Evolutionary conservation across 2,888 invertebrate genomes (phyloP), one percentile per base, ranked within the genome.

Genomic region (Volucella inflata): DNA sequence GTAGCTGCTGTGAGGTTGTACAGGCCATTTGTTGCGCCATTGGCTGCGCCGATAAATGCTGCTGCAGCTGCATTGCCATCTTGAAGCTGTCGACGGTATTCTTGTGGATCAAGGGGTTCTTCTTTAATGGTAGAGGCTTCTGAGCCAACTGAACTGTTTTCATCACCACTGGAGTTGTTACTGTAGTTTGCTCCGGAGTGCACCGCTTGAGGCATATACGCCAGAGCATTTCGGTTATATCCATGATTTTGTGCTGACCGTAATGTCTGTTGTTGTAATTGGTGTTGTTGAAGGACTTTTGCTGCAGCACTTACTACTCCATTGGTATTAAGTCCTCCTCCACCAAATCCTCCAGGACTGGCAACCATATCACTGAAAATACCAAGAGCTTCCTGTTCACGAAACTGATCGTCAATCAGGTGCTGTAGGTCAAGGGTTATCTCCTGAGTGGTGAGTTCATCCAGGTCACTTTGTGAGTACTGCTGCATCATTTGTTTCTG

Each of bases 131-230:
- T 96, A 16, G 96, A 95, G 40, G 95, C 94, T 87, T 96, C 96
- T 55, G 95, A 95, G 87, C 95, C 94, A 64, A 94, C 93, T 70
- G 93, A 94, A 85, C 93, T 93, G 88, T 94, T 94, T 88, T 94
- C 94, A 89, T 94, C 93, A 0, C 85, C 85, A 89, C 93, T 93
- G 84, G 93, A 93, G 88, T 93, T 93, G 81, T 92, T 92, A 88
- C 92, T 93, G 87, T 93, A 93, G 16, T 92, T 91, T 71, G 92
- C 92, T 65, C 91, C 91, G 2, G 92, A 96, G 91, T 97, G 97
- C 3, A 97, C 97, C 17, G 97, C 97, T 92, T 98, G 98, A 0
- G 98, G 98, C 97, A 98, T 97, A 90, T 97, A 97, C 16, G 97
- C 96, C 78, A 97, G 91, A 0, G 96, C 96, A 30, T 96, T 96